Conservation (phyloP, 92 coral and sea anemone species). For the Metridium senile region DNA sequence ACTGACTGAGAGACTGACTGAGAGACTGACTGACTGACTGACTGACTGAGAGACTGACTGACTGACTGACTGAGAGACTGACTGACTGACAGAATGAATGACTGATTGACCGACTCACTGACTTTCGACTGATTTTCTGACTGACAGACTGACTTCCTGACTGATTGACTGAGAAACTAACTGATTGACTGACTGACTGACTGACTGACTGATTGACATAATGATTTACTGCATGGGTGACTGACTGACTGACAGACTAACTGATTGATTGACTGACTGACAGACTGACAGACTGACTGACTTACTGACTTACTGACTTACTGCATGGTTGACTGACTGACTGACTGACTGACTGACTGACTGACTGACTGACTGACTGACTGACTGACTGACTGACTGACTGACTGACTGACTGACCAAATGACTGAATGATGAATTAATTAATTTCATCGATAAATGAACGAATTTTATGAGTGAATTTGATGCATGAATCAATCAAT, state of each 20-base stretch:
- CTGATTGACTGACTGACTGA: neutral
- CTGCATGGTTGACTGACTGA: neutral
- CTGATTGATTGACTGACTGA: neutral
- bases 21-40: neutral
- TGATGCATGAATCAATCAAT: too few relatives aligned
- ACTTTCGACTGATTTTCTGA: neutral
- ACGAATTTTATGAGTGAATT: too few relatives aligned
- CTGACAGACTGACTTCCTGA: neutral
- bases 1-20: neutral
- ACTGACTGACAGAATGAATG: neutral
- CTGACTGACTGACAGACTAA: neutral
- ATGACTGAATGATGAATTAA: too few relatives aligned
- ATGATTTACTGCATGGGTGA: too few relatives aligned
- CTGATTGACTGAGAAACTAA: too few relatives aligned
- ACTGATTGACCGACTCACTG: neutral
- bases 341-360: neutral
- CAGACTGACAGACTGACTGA: neutral
- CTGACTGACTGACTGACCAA: neutral
- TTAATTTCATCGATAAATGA: too few relatives aligned
- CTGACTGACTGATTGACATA: neutral
- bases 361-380: neutral
- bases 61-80: neutral
- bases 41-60: neutral
- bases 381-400: neutral
- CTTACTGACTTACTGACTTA: neutral